phyloP scores from a whole-genome alignment of 2,888 invertebrate species.

The Chrysodeixis includens region DNA sequence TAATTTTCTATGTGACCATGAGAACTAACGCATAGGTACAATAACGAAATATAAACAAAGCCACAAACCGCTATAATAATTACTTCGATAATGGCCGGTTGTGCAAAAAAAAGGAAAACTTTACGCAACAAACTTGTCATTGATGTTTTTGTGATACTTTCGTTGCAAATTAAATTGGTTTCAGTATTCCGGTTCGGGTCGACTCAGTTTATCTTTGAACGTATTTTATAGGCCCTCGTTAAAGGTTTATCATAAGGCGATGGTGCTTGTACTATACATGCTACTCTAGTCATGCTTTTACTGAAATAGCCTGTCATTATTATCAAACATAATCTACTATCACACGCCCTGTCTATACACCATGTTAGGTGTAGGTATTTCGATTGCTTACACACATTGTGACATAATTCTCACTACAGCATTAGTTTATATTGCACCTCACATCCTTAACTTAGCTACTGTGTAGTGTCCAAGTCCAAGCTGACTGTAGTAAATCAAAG shows the following conservation, averaged over 20 bases:
- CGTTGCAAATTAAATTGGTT: constrained; percentile 45
- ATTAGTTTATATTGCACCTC: neutral
- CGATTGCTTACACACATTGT: constrained; percentile 2
- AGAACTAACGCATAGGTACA: constrained; percentile 3
- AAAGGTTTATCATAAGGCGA: neutral
- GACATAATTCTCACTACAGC: constrained; percentile 4
- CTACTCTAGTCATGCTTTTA: neutral
- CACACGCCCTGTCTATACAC: constrained; percentile 1
- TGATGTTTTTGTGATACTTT: constrained; percentile 46
- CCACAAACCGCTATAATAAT: constrained; percentile 25
- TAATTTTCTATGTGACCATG: constrained; percentile 26
- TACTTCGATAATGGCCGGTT: constrained; percentile 33
- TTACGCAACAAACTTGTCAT: constrained; percentile 44
- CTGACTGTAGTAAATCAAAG: neutral
- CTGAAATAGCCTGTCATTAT: neutral
- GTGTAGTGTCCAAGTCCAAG: neutral
- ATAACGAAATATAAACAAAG: constrained; percentile 35
- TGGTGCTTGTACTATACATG: neutral
- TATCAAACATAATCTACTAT: neutral
- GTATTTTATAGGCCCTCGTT: neutral
- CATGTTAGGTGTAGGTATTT: neutral
- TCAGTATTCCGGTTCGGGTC: constrained; percentile 23
- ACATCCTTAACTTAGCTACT: neutral
- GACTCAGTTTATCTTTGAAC: neutral
- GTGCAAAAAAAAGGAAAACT: constrained; percentile 38